phyloP scores from a whole-genome alignment of 2,113 vertebrate genomes.

The Etheostoma cragini region DNA sequence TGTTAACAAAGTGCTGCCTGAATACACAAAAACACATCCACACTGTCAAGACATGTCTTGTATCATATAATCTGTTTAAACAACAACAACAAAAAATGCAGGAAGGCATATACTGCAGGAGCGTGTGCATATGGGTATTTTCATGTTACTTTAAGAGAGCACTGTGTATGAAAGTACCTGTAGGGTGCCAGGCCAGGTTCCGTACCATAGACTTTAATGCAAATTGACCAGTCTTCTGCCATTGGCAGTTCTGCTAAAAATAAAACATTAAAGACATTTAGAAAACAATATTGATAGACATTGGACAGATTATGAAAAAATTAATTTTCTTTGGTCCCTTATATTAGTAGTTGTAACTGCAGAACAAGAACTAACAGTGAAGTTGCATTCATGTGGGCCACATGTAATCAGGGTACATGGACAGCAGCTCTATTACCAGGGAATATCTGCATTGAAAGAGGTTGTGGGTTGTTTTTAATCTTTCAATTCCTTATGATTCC shows the following conservation, averaged over 20 bases:
- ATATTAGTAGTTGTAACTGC: slow-evolving; percentile 36
- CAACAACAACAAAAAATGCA: neutral
- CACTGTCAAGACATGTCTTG: neutral
- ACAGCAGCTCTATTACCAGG: neutral
- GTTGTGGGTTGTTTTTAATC: neutral
- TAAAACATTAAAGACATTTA: slow-evolving; percentile 6
- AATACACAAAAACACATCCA: slow-evolving; percentile 29
- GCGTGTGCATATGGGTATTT: neutral
- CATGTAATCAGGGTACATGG: slow-evolving; percentile 39
- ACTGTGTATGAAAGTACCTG: slow-evolving; percentile 84
- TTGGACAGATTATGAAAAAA: neutral
- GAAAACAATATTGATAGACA: neutral
- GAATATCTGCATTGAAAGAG: slow-evolving; percentile 25
- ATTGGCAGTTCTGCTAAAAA: slow-evolving; percentile 89
- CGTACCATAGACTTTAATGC: slow-evolving; percentile 87
- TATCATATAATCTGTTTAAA: neutral
- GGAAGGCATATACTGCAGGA: neutral
- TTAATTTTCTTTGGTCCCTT: neutral
- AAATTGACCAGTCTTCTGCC: slow-evolving; percentile 96
- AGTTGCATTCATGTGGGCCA: slow-evolving; percentile 33
- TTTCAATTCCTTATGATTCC: slow-evolving; percentile 20
- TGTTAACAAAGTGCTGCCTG: slow-evolving; percentile 92
- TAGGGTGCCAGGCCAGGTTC: slow-evolving; percentile 95
- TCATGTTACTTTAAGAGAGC: neutral
- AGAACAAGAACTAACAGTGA: slow-evolving; percentile 35